Evolutionary conservation across 2,888 invertebrate genomes (phyloP), one percentile per base, ranked within the genome.

Genomic region (Polietes domitor): DNA sequence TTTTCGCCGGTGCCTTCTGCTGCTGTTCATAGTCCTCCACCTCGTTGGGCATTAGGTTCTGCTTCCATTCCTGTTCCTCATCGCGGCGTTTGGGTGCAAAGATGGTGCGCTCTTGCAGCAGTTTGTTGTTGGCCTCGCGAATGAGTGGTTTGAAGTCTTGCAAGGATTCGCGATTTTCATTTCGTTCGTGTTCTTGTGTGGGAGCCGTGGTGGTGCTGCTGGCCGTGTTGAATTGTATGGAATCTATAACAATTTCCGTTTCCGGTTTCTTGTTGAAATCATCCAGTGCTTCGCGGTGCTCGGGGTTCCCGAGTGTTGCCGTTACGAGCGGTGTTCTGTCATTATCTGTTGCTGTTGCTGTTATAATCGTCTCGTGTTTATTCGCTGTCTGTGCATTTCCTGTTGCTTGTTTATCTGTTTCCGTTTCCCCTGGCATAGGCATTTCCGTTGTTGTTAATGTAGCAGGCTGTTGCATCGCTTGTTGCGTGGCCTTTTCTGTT

Each of bases 71-170:
- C 24, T 68, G 68, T 0, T 74, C 68, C n/a, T 77, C 82, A 68
- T 87, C 85, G 4, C 86, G 83, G 1, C 86, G 7, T 24, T 73
- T 84, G 32, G 85, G 86, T 0, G 87, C 86, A 24, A 89, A 91
- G n/a, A 91, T 85, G 2, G 88, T 89, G 0, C 88, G 88, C 76
- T 90, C 89, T 61, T 86, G 87, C 15, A 90, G 85, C 70, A 90
- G 53, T 78, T 89, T 89, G 4, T 88, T 89, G 85, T 90, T 91
- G 43, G 89, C 89, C 61, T 88, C 89, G 55, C 87, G 87, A 81
- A 90, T 91, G 68, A 91, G 88, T 21, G 90, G 89, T 61, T 88
- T 89, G 63, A 91, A 90, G 72, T 92, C 91, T 19, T 92, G 91
- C 19, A 47, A 19, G 9, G 50, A 15, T 68, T 21, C 2, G n/a